Conservation (phyloP, 2,113 vertebrate genomes). For the Nothocercus julius region DNA sequence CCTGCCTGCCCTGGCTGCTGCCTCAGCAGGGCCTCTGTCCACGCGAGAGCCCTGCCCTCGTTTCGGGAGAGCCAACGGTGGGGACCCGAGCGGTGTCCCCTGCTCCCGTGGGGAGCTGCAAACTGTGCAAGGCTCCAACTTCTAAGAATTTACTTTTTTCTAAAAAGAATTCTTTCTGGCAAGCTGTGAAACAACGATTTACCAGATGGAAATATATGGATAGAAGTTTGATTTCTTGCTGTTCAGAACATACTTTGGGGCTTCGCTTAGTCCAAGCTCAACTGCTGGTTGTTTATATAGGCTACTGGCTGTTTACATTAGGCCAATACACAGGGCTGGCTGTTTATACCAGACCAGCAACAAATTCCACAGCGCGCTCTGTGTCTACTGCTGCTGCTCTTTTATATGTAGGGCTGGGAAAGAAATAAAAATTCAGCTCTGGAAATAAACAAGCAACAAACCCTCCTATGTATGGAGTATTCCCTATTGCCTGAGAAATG, state of each 20-base stretch:
- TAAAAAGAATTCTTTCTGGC: background rate
- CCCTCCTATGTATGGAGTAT: background rate
- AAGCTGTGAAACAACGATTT: background rate
- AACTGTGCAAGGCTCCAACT: background rate
- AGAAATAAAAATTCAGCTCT: background rate
- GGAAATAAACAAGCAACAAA: conserved; percentile 24
- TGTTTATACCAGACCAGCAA: conserved; percentile 61
- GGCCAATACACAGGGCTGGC: conserved; percentile 49
- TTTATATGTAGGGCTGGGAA: background rate
- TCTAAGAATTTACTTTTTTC: background rate
- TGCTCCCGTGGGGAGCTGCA: background rate
- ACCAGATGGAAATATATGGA: conserved; percentile 4
- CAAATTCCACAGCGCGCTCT: conserved; percentile 33
- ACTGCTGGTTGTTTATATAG: conserved; percentile 65
- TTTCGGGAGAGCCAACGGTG: background rate
- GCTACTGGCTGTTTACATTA: conserved; percentile 72
- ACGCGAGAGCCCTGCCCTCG: background rate
- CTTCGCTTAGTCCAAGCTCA: conserved; percentile 43
- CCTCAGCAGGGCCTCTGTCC: no score
- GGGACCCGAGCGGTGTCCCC: background rate
- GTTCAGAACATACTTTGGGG: conserved; percentile 6
- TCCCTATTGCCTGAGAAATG: background rate
- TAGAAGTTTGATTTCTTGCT: conserved; percentile 37
- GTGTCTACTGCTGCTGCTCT: background rate
- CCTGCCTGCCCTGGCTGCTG: background rate